A percentile compares a stretch with the other conserved stretches of the same genome.
These are phyloP conservation scores for Perodicticus potto DNA, from an alignment of 2,797 vertebrate genomes.

Conservation along the genomic window DNA sequence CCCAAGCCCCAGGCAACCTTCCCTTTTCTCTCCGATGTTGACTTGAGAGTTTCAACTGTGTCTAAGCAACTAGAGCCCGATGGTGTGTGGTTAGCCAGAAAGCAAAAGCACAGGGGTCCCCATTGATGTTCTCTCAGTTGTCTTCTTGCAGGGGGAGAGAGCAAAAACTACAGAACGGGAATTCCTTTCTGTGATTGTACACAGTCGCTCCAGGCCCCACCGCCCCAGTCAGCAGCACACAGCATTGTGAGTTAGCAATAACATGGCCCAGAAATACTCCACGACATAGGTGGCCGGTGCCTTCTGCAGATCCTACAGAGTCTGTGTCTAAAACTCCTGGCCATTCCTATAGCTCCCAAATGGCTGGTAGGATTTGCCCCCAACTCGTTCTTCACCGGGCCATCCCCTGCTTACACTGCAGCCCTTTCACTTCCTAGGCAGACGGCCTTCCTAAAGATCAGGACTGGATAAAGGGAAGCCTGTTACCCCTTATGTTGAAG, in stretches of 20 bases:
- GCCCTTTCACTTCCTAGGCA: not conserved
- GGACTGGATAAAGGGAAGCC: not conserved
- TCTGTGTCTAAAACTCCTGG: not conserved
- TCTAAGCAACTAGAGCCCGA: not conserved
- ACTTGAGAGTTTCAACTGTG: not conserved
- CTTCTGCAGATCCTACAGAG: not conserved
- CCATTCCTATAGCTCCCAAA: not conserved
- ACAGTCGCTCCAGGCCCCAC: fast-evolving
- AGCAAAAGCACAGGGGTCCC: not conserved
- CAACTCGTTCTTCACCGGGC: not conserved
- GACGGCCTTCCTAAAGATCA: not conserved
- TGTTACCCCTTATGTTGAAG: not conserved
- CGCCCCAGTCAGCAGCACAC: not conserved
- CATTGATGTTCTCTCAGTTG: not conserved
- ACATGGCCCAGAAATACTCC: not conserved
- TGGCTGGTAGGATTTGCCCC: not conserved
- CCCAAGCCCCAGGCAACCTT: not conserved
- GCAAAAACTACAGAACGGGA: not conserved
- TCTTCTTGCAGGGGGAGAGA: not conserved
- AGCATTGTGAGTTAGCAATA: not conserved
- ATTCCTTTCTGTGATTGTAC: not conserved
- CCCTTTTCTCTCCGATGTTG: not conserved
- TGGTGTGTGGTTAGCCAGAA: not conserved
- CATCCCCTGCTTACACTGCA: not conserved
- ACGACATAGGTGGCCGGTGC: not conserved